Evolutionary conservation across 2,888 invertebrate genomes (phyloP).

Genomic region (Spodoptera exigua): DNA sequence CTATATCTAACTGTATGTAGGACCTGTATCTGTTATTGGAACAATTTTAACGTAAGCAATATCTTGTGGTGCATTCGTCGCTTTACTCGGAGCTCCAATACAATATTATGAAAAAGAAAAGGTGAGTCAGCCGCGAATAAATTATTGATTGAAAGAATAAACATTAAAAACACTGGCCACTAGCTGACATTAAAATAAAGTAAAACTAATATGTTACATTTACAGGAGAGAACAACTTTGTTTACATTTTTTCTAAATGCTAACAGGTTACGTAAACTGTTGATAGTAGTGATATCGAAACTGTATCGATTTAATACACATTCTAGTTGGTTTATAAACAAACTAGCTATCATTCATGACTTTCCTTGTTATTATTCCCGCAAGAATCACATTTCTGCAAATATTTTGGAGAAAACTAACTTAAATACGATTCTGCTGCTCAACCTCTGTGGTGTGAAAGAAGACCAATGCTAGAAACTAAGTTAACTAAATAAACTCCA

Average conservation of each 20-base stretch:
- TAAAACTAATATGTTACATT: conserved; percentile 39
- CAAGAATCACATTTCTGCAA: not conserved
- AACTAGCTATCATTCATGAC: no score
- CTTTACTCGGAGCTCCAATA: conserved; percentile 27
- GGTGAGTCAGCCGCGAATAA: conserved; percentile 64
- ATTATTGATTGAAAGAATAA: conserved; percentile 48
- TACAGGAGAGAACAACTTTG: conserved; percentile 52
- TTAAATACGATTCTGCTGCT: no score
- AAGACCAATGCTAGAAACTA: no score
- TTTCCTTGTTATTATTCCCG: no score
- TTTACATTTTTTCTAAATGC: conserved; percentile 44
- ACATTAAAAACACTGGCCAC: conserved; percentile 45
- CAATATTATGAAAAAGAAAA: conserved; percentile 53
- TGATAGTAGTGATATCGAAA: conserved; percentile 30
- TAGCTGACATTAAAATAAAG: conserved; percentile 53
- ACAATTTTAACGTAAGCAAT: no score
- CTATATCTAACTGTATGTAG: no score
- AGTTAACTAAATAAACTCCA: no score
- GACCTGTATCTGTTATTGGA: no score
- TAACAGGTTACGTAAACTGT: conserved; percentile 47
- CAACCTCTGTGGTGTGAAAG: no score
- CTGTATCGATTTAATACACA: conserved; percentile 9
- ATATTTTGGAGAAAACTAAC: not conserved
- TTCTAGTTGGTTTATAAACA: no score
- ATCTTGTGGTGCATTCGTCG: conserved; percentile 4